These are phyloP conservation scores for Toxotes lorentzi DNA, from an alignment of 2,797 vertebrate species.

Conservation along the genomic window DNA sequence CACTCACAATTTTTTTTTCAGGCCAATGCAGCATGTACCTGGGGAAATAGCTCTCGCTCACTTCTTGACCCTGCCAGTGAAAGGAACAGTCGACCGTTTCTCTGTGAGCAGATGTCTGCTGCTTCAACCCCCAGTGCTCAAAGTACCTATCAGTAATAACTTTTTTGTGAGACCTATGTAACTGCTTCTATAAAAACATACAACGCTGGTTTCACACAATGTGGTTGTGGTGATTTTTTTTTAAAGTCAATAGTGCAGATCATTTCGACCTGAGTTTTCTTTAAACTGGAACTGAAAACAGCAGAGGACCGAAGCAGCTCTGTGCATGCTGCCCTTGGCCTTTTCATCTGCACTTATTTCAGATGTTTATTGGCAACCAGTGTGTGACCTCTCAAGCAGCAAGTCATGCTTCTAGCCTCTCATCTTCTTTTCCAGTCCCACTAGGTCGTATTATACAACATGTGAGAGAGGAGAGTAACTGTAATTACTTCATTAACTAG, in stretches of 20 bases:
- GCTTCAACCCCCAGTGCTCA: background rate
- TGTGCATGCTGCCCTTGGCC: background rate
- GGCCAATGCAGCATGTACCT: constrained; percentile 49
- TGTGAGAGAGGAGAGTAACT: background rate
- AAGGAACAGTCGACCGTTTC: constrained; percentile 38
- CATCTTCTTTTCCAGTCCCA: background rate
- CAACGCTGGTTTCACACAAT: background rate
- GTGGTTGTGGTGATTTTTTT: background rate
- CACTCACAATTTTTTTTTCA: constrained; percentile 32
- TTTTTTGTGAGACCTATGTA: constrained; percentile 1
- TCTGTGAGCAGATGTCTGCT: constrained; percentile 42
- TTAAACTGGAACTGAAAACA: constrained; percentile 7
- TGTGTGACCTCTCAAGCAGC: constrained; percentile 8
- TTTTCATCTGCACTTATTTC: constrained; percentile 26
- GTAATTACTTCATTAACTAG: background rate
- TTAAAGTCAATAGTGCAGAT: background rate
- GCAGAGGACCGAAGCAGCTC: background rate
- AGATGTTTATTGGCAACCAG: constrained; percentile 6
- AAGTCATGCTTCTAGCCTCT: constrained; percentile 8
- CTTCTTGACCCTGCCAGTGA: constrained; percentile 47
- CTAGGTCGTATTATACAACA: background rate
- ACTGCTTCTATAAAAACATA: background rate
- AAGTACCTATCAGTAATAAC: background rate
- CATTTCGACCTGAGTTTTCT: background rate
- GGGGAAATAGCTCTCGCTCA: constrained; percentile 50